Conservation (phyloP, 2,888 invertebrate species). For the Axea sp. region DNA sequence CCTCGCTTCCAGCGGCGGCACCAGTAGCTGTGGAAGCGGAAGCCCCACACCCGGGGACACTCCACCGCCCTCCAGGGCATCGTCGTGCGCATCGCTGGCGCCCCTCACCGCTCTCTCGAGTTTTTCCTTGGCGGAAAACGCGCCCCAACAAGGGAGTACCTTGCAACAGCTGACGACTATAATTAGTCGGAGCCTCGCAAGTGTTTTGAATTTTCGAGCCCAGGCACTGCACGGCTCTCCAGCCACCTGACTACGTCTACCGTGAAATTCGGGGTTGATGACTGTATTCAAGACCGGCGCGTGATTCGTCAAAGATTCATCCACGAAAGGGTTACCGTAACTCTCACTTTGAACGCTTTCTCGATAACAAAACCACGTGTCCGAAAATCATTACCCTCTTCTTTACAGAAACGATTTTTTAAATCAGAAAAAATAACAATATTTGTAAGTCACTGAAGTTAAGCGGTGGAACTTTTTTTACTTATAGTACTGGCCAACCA, state of each 20-base stretch:
- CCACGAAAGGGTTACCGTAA: not conserved
- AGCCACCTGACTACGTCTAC: not conserved
- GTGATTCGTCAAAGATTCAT: not conserved
- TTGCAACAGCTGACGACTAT: not conserved
- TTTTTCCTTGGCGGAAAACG: slow-evolving; percentile 75
- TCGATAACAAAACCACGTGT: too few relatives aligned
- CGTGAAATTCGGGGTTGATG: not conserved
- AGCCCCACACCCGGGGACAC: slow-evolving; percentile 86
- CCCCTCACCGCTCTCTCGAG: slow-evolving; percentile 76
- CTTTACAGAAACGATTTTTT: too few relatives aligned
- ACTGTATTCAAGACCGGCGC: not conserved
- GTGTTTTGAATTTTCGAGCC: slow-evolving; percentile 11
- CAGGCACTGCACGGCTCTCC: not conserved
- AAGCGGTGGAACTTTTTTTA: too few relatives aligned
- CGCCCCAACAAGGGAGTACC: slow-evolving; percentile 75
- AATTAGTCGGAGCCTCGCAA: slow-evolving; percentile 1
- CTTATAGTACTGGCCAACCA: too few relatives aligned
- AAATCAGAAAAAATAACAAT: too few relatives aligned
- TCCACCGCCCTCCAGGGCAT: slow-evolving; percentile 79
- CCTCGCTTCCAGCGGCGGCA: slow-evolving; percentile 84
- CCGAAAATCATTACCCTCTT: too few relatives aligned
- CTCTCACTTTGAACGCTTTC: not conserved
- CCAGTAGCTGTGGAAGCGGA: slow-evolving; percentile 84
- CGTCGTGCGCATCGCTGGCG: slow-evolving; percentile 76
- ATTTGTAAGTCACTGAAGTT: too few relatives aligned